phyloP scores from a whole-genome alignment of 2,113 vertebrate genomes.

The Ophthalmotilapia sp. region DNA sequence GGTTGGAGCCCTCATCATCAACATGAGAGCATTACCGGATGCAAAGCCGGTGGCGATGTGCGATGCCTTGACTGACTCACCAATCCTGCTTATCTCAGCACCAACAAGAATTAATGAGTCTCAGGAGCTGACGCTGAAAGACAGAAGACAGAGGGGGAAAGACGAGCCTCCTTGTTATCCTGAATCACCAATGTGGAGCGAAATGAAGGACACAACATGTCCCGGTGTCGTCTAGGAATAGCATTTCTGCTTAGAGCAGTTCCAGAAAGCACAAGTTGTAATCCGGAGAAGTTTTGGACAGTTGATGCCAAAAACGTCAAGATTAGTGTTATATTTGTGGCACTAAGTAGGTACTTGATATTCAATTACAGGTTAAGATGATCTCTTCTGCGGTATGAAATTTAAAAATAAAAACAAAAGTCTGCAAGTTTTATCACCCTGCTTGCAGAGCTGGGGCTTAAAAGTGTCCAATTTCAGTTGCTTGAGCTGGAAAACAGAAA shows the following conservation, averaged over 20 bases:
- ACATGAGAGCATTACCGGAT: neutral
- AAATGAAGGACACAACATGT: neutral
- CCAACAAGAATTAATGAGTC: conserved; percentile 33
- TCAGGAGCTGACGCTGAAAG: neutral
- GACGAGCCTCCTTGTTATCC: neutral
- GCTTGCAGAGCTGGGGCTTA: neutral
- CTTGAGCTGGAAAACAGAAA: neutral
- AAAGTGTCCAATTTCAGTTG: neutral
- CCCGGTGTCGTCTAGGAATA: neutral
- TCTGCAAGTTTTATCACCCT: neutral
- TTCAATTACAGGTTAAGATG: neutral
- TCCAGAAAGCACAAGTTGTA: neutral
- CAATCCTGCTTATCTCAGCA: conserved; percentile 33
- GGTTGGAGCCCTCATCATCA: conserved; percentile 23
- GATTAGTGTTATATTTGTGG: neutral
- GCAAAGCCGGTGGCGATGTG: neutral
- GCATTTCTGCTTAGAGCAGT: neutral
- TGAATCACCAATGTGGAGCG: neutral
- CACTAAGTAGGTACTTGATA: neutral
- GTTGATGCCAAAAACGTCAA: neutral
- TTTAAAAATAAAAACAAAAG: neutral
- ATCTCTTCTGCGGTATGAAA: neutral
- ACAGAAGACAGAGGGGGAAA: neutral
- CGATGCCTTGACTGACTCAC: conserved; percentile 2
- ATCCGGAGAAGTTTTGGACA: neutral